A percentile compares a stretch with the other conserved stretches of the same genome.
Evolutionary conservation across 2,113 vertebrate genomes (phyloP).

Genomic region (Perca schrenkii): DNA sequence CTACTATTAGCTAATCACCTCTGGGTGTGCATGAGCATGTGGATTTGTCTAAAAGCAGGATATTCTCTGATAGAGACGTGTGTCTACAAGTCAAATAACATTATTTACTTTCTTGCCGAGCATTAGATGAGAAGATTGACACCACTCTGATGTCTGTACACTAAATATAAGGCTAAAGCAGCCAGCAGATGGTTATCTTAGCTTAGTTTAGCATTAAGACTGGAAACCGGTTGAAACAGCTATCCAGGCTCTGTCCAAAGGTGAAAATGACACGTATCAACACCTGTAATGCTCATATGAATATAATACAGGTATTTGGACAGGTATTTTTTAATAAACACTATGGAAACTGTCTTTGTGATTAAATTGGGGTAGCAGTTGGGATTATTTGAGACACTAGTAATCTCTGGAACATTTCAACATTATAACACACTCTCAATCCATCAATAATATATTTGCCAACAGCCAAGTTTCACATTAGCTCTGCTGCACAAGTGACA

Average conservation of each 20-base stretch:
- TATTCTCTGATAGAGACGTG: not conserved
- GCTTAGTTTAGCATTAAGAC: not conserved
- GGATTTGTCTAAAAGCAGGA: constrained; percentile 18
- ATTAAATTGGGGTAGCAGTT: not conserved
- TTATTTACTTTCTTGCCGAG: not conserved
- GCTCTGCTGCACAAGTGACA: constrained; percentile 17
- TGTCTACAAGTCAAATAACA: not conserved
- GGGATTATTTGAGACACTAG: not conserved
- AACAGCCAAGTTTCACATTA: constrained; percentile 3
- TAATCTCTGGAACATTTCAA: constrained; percentile 24
- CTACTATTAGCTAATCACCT: constrained; percentile 15
- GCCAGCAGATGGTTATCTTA: too few relatives aligned
- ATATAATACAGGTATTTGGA: too few relatives aligned
- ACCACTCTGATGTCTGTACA: not conserved
- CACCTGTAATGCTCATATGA: too few relatives aligned
- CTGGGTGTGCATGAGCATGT: constrained; percentile 5
- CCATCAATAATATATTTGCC: constrained; percentile 53
- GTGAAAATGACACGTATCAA: not conserved
- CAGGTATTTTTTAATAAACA: too few relatives aligned
- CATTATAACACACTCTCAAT: constrained; percentile 34
- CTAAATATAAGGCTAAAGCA: not conserved
- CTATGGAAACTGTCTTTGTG: not conserved
- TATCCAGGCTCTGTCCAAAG: not conserved
- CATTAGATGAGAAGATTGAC: not conserved
- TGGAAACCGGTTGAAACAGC: not conserved